Evolutionary conservation across 2,797 vertebrate genomes (phyloP).

Genomic region (Allenopithecus nigroviridis): DNA sequence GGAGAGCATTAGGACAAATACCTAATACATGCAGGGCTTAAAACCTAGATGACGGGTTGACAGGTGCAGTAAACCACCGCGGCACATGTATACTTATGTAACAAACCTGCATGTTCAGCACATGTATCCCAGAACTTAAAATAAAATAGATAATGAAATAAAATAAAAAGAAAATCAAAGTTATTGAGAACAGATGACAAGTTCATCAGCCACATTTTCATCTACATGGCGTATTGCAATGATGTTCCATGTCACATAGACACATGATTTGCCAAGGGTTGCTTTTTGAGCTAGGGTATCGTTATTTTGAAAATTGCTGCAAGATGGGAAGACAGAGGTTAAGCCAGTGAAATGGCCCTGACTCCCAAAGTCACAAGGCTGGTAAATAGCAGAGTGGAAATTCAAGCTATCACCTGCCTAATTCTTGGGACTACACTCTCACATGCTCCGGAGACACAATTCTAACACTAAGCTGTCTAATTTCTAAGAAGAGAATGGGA

Average conservation of each 20-base stretch:
- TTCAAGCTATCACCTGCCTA: not conserved
- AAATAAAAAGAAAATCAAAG: not conserved
- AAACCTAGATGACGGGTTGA: too few relatives aligned
- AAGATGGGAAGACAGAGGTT: not conserved
- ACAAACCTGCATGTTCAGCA: too few relatives aligned
- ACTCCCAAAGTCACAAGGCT: not conserved
- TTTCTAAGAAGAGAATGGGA: not conserved
- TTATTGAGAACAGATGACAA: not conserved
- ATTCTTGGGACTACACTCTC: not conserved
- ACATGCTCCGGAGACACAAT: rapidly evolving
- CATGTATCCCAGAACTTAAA: too few relatives aligned
- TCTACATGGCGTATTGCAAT: not conserved
- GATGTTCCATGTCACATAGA: rapidly evolving
- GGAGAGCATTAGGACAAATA: too few relatives aligned
- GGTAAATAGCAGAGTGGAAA: not conserved
- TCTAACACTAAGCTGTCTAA: not conserved
- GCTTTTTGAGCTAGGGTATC: not conserved
- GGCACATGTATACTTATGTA: too few relatives aligned
- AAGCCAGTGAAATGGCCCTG: not conserved
- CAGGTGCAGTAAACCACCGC: too few relatives aligned
- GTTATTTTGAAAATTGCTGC: not conserved
- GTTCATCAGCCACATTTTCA: rapidly evolving
- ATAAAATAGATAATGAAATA: too few relatives aligned
- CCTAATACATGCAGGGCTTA: too few relatives aligned
- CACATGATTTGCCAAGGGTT: not conserved